Percentiles rank a stretch among this genome's conserved stretches.
phyloP scores from a whole-genome alignment of 2,888 invertebrate species.

The Stratiomys singularior region DNA sequence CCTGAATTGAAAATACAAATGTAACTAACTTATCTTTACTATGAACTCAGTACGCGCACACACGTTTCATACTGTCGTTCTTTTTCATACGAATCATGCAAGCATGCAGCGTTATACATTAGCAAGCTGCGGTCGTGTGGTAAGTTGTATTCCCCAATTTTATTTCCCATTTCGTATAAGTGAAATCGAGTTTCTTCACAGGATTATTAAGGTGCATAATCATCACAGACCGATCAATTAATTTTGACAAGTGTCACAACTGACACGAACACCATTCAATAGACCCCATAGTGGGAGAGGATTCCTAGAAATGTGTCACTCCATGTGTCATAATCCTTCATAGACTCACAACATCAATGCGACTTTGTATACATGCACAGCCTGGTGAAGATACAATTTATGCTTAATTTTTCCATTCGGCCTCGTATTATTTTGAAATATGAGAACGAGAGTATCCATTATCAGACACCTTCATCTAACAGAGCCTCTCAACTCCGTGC shows the following conservation, averaged over 20 bases:
- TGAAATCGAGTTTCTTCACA: background rate
- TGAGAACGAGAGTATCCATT: slow-evolving; percentile 37
- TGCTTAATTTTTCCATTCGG: slow-evolving; percentile 16
- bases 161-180: no score
- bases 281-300: slow-evolving; percentile 35
- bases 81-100: no score
- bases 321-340: slow-evolving; percentile 48
- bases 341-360: slow-evolving; percentile 45
- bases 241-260: slow-evolving; percentile 51
- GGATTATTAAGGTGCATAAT: slow-evolving; percentile 3
- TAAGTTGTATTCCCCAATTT: no score
- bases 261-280: slow-evolving; percentile 38
- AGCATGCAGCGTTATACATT: no score
- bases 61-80: no score
- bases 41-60: no score
- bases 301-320: slow-evolving; percentile 47
- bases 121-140: no score
- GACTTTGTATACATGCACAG: slow-evolving; percentile 30
- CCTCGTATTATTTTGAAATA: slow-evolving; percentile 42
- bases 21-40: no score
- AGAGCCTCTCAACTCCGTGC: slow-evolving; percentile 22
- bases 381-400: slow-evolving; percentile 13
- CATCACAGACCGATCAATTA: slow-evolving; percentile 41
- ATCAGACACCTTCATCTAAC: slow-evolving; percentile 45
- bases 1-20: no score